A percentile compares a stretch with the other conserved stretches of the same genome.
phyloP scores from a whole-genome alignment of 2,113 vertebrate genomes.

The Protomyctophum bolini region DNA sequence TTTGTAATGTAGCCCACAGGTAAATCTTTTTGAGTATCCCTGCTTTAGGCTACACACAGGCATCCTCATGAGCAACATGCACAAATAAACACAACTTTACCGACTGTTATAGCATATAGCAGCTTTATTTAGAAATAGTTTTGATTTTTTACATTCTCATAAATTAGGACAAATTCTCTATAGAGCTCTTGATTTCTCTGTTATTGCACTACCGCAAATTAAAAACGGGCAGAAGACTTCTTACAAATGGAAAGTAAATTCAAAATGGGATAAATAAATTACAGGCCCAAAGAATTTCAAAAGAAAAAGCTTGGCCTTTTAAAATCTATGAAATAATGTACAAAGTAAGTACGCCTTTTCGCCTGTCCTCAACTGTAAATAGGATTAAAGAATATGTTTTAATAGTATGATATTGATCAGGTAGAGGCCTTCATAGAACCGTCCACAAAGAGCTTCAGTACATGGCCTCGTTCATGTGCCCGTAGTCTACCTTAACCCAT shows the following conservation, averaged over 20 bases:
- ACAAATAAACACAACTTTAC: constrained; percentile 28
- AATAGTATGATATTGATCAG: constrained; percentile 7
- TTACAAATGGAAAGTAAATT: constrained; percentile 31
- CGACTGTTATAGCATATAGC: constrained; percentile 64
- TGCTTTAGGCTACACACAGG: neutral
- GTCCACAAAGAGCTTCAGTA: neutral
- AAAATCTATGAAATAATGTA: constrained; percentile 3
- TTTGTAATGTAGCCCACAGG: too few relatives aligned
- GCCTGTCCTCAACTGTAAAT: constrained; percentile 21
- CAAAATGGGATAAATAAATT: constrained; percentile 20
- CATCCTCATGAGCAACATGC: neutral
- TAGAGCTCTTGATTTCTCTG: constrained; percentile 58
- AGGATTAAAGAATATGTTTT: constrained; percentile 16
- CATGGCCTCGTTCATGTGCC: neutral
- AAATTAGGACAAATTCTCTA: constrained; percentile 68
- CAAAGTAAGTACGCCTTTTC: constrained; percentile 1
- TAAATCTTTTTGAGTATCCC: too few relatives aligned
- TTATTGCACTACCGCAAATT: constrained; percentile 74
- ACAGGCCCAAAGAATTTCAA: neutral
- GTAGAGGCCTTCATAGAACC: constrained; percentile 6
- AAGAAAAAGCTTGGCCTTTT: constrained; percentile 3
- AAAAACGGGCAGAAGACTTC: constrained; percentile 40
- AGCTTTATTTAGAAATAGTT: constrained; percentile 81
- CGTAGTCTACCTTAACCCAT: too few relatives aligned
- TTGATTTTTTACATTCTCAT: constrained; percentile 76